Conservation (phyloP, 1,140 invertebrate species). For the Platyscapa corneri region DNA sequence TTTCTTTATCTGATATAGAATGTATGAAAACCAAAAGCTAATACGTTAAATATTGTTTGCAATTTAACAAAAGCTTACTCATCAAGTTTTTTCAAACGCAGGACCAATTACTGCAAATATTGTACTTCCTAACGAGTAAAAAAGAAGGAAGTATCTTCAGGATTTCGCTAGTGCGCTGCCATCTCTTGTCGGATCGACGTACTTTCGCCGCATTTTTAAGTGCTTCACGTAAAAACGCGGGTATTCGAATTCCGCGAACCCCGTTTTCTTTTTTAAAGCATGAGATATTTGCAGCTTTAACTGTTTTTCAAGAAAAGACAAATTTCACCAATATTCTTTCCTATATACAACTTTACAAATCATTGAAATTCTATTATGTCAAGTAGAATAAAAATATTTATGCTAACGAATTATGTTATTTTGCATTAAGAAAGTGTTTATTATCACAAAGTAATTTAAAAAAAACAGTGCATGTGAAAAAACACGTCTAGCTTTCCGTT, state of each 20-base stretch:
- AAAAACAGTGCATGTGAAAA: too few relatives aligned
- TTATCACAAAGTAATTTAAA: background rate
- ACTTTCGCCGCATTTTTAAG: constrained; percentile 67
- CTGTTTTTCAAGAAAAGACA: background rate
- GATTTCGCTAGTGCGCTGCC: constrained; percentile 62
- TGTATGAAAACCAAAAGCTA: too few relatives aligned
- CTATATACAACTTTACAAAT: background rate
- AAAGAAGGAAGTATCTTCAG: constrained; percentile 24
- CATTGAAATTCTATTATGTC: background rate
- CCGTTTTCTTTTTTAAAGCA: background rate
- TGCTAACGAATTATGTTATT: too few relatives aligned
- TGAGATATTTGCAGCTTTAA: too few relatives aligned
- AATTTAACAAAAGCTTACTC: too few relatives aligned
- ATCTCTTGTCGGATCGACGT: constrained; percentile 67
- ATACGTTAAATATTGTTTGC: too few relatives aligned
- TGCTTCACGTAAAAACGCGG: constrained; percentile 64
- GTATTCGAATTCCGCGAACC: constrained; percentile 53
- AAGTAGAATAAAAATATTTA: too few relatives aligned
- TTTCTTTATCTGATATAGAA: too few relatives aligned
- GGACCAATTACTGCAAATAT: background rate
- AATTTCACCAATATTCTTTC: too few relatives aligned
- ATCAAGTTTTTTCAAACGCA: background rate
- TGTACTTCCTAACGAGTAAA: background rate
- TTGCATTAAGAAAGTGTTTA: too few relatives aligned
- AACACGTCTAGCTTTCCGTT: too few relatives aligned